A percentile compares a stretch with the other conserved stretches of the same genome.
These are phyloP conservation scores for Pedionomus torquatus DNA, from an alignment of 2,113 vertebrate genomes.

Conservation along the genomic window DNA sequence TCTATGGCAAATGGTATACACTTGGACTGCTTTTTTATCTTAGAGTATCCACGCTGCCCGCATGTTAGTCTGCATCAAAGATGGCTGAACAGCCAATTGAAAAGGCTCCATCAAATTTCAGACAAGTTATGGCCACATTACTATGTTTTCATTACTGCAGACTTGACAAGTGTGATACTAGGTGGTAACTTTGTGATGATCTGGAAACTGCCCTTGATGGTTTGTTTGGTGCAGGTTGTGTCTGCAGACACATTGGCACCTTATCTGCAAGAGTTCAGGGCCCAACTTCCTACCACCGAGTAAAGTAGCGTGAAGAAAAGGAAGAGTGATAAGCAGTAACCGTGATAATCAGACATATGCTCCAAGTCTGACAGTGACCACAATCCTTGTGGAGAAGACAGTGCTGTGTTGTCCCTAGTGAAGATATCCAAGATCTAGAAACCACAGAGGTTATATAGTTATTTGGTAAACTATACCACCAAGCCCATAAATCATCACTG, in stretches of 20 bases:
- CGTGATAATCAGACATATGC: background rate
- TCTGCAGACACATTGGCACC: background rate
- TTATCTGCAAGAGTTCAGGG: background rate
- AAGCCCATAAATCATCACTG: background rate
- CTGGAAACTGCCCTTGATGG: background rate
- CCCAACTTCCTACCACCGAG: background rate
- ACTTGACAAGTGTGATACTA: background rate
- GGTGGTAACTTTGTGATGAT: background rate
- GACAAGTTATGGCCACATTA: background rate
- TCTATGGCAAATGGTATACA: background rate
- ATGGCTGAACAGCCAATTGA: background rate
- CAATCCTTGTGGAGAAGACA: background rate
- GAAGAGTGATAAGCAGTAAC: background rate
- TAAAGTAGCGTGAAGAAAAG: background rate
- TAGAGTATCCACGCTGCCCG: background rate
- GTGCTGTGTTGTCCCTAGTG: background rate
- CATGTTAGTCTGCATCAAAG: background rate
- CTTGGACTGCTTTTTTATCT: background rate
- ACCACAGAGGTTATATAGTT: background rate
- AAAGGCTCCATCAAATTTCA: background rate
- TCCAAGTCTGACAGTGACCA: background rate
- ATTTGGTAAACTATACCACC: background rate
- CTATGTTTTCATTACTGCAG: background rate
- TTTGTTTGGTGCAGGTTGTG: background rate
- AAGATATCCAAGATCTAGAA: background rate